These are phyloP conservation scores for Paramormyrops hopkinsi DNA, from an alignment of 2,797 vertebrate genomes.

Conservation along the genomic window DNA sequence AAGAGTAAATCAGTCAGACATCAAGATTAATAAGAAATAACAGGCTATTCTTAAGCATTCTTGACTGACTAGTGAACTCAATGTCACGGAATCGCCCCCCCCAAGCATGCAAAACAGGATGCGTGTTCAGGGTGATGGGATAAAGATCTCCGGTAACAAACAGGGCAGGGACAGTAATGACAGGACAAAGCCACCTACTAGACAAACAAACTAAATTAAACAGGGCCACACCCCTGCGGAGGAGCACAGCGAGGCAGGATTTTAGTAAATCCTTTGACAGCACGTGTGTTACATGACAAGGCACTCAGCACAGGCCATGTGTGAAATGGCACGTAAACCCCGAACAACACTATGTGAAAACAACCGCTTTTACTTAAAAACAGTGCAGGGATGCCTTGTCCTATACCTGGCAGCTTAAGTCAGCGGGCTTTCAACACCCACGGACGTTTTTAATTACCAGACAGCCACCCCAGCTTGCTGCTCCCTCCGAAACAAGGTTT, in stretches of 20 bases:
- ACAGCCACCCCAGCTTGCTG: not conserved
- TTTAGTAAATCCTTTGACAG: not conserved
- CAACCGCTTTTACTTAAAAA: not conserved
- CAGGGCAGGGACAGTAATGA: not conserved
- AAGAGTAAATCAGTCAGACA: not conserved
- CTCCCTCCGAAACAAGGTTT: not conserved
- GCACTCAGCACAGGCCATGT: not conserved
- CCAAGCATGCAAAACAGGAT: slow-evolving; percentile 3
- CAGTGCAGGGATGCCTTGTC: not conserved
- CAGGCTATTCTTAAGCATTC: not conserved
- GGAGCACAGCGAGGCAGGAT: not conserved
- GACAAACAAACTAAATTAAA: slow-evolving; percentile 18
- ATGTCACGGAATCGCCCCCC: not conserved
- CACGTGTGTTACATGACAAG: not conserved
- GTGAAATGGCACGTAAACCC: not conserved
- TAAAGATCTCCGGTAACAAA: not conserved
- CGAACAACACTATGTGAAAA: not conserved
- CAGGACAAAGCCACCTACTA: slow-evolving; percentile 9
- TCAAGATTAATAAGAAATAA: not conserved
- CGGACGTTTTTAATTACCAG: not conserved
- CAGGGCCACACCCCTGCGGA: not conserved
- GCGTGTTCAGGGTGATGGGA: not conserved
- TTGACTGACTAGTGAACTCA: slow-evolving; percentile 6
- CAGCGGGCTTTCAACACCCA: not conserved
- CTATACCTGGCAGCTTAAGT: not conserved